Base-by-base conservation (phyloP, 2,888 invertebrate species). In the Andrena camellia region DNA sequence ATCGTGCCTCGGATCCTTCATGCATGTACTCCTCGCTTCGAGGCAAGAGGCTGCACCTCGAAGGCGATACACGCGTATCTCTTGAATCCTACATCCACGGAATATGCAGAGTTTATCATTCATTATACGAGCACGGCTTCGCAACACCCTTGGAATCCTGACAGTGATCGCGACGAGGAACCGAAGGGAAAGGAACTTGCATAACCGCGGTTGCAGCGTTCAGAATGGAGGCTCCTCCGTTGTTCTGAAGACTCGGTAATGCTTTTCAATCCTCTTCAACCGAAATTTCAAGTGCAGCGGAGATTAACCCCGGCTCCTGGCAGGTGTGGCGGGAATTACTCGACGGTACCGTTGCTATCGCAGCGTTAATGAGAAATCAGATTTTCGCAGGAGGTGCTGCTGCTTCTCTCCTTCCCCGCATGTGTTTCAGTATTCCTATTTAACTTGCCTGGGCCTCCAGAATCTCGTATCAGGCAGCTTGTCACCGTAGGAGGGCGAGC, bases 71-170 rank as follows among this genome's bases (percentile, higher is more conserved):
- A 54, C 68, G 78, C 73, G 29, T 70, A 54, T 70, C 60, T n/a
- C 62, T 13, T 7, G 67, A 71, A 68, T 81, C 68, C 64, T 50
- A 13, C 67, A 70, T 29, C 70, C 42, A 50, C 67, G 72, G 52
- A 72, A 74, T 63, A 71, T 68, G 48, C 67, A 50, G 67, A 83
- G 66, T 74, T 74, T 69, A 71, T 80, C 83, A 69, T 86, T 83
- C 75, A 75, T 83, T 86, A 86, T 85, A 83, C 67, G 62, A 76
- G 59, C 68, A 73, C 52, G 73, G 35, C 66, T 72, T 59, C 69
- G 76, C 78, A 85, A 82, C 78, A 78, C 70, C 67, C 74, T 33
- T 23, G 69, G 71, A 80, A 86, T 85, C 68, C 72, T 54, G 73
- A 79, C 66, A 72, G 77, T 57, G 76, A 83, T 86, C 73, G 77